A percentile compares a stretch with the other conserved stretches of the same genome.
Conservation (phyloP, 1,140 invertebrate genomes). For the Arctopsyche grandis region DNA sequence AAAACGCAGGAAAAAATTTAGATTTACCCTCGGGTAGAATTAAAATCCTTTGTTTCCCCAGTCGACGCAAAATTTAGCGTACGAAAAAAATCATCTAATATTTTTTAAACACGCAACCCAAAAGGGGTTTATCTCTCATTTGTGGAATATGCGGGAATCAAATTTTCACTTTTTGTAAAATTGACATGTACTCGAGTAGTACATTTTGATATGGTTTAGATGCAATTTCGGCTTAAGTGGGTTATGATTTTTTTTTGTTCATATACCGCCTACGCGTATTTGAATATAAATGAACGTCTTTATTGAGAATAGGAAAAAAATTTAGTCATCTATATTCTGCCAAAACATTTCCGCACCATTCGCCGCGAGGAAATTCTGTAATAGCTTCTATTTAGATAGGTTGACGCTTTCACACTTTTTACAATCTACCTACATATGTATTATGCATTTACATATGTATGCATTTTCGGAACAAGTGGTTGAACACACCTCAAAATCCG, state of each 20-base stretch:
- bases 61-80: constrained; percentile 9
- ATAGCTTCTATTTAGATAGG: constrained; percentile 5
- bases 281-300: constrained; percentile 35
- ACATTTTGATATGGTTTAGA: background rate
- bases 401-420: background rate
- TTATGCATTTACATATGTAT: too few species aligned
- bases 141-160: background rate
- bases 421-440: background rate
- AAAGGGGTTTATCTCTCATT: constrained; percentile 16
- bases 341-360: constrained; percentile 32
- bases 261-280: background rate
- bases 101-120: constrained; percentile 2
- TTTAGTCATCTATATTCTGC: constrained; percentile 20
- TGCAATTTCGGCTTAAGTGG: too few species aligned
- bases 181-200: background rate
- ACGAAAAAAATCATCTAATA: constrained; percentile 13
- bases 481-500: too few species aligned
- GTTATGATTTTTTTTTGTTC: background rate
- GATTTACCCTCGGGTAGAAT: constrained; percentile 3
- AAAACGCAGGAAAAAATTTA: background rate
- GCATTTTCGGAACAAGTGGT: too few species aligned
- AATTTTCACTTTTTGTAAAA: background rate
- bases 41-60: constrained; percentile 11
- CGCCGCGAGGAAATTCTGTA: constrained; percentile 12
- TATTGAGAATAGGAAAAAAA: constrained; percentile 14